Evolutionary conservation across 2,888 invertebrate genomes (phyloP).

Genomic region (Ceramica pisi): DNA sequence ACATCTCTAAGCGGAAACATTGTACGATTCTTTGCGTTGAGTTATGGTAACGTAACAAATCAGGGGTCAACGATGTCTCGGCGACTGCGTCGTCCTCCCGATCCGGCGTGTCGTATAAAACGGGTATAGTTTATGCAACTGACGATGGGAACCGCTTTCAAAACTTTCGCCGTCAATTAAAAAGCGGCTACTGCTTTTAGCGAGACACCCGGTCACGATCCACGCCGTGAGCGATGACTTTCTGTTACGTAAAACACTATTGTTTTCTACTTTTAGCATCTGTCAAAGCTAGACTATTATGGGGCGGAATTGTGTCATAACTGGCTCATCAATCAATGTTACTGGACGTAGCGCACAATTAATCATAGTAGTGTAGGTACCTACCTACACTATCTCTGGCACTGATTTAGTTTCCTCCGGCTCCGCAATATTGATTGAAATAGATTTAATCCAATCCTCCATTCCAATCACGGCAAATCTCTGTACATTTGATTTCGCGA

Average conservation of each 20-base stretch:
- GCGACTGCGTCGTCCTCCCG: slow-evolving; percentile 37
- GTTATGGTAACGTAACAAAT: slow-evolving; percentile 57
- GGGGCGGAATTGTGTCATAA: slow-evolving; percentile 55
- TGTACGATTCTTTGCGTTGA: slow-evolving; percentile 65
- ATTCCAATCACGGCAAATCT: slow-evolving; percentile 38
- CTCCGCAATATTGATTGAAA: slow-evolving; percentile 48
- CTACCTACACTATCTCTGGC: slow-evolving; percentile 41
- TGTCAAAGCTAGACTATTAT: slow-evolving; percentile 63
- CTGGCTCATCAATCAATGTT: slow-evolving; percentile 64
- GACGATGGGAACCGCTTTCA: slow-evolving; percentile 72
- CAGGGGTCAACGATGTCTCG: slow-evolving; percentile 56
- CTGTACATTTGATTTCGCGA: slow-evolving; percentile 25
- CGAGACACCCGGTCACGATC: slow-evolving; percentile 66
- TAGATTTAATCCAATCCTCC: slow-evolving; percentile 48
- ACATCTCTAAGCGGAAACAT: slow-evolving; percentile 75
- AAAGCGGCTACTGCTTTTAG: slow-evolving; percentile 74
- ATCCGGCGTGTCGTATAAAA: slow-evolving; percentile 50
- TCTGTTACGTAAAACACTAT: slow-evolving; percentile 71
- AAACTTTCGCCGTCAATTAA: slow-evolving; percentile 85
- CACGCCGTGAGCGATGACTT: slow-evolving; percentile 70
- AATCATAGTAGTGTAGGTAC: slow-evolving; percentile 52
- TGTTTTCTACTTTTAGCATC: slow-evolving; percentile 69
- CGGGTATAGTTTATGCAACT: slow-evolving; percentile 72
- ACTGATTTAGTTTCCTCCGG: slow-evolving; percentile 52
- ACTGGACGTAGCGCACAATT: slow-evolving; percentile 57